Conservation (phyloP, 2,113 vertebrate genomes). For the Apodemus speciosus region DNA sequence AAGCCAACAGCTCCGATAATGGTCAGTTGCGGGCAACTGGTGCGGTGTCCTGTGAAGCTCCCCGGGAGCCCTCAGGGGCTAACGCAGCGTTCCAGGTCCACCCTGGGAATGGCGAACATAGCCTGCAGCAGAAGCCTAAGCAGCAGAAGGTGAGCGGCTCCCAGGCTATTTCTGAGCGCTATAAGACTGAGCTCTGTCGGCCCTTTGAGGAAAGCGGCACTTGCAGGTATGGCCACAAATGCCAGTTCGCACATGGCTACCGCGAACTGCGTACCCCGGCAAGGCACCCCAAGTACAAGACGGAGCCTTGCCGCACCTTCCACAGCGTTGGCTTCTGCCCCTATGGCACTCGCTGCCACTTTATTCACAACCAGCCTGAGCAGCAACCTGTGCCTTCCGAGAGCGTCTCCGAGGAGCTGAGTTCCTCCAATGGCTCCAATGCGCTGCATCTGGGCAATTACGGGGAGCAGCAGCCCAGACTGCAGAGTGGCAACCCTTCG, state of each 20-base stretch:
- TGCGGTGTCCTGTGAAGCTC: slow-evolving; percentile 82
- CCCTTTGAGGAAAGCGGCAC: slow-evolving; percentile 90
- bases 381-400: slow-evolving; percentile 90
- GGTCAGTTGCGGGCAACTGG: slow-evolving; percentile 85
- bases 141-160: slow-evolving; percentile 85
- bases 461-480: slow-evolving; percentile 86
- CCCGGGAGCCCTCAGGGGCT: slow-evolving; percentile 86
- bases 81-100: slow-evolving; percentile 81
- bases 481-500: slow-evolving; percentile 94
- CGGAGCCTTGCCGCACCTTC: slow-evolving; percentile 93
- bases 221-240: slow-evolving; percentile 93
- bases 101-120: slow-evolving; percentile 92
- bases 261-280: slow-evolving; percentile 89
- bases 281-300: slow-evolving; percentile 95
- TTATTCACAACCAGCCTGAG: slow-evolving; percentile 92
- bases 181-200: slow-evolving; percentile 94
- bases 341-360: slow-evolving; percentile 93
- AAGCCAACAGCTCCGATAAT: slow-evolving; percentile 86
- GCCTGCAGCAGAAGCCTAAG: slow-evolving; percentile 86
- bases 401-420: slow-evolving; percentile 82
- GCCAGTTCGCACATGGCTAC: slow-evolving; percentile 93
- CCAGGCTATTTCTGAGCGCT: slow-evolving; percentile 95
- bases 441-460: background rate
- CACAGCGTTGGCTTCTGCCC: slow-evolving; percentile 93
- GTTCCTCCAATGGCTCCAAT: slow-evolving; percentile 60